Percentiles rank a stretch among this genome's conserved stretches.
Conservation (phyloP, 2,113 vertebrate genomes). For the Sclerurus mexicanus region DNA sequence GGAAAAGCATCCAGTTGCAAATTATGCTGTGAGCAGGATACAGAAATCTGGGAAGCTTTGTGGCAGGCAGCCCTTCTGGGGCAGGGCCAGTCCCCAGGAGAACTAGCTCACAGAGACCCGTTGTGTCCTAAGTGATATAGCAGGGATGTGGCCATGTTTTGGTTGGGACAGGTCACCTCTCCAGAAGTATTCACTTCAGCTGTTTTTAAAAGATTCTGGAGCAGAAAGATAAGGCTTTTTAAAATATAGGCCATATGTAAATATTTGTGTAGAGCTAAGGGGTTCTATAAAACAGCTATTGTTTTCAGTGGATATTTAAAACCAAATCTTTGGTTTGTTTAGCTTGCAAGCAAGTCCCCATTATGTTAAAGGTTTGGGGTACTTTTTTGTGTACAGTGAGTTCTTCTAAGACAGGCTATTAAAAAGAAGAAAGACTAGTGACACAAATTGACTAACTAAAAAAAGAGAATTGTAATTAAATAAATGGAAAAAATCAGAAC, state of each 20-base stretch:
- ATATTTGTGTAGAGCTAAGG: background rate
- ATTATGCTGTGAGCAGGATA: fast-evolving
- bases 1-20: background rate
- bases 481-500: background rate
- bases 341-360: background rate
- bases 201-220: background rate
- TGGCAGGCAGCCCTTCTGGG: background rate
- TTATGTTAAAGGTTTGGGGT: background rate
- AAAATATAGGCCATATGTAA: background rate
- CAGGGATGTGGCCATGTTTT: background rate
- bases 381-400: background rate
- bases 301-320: background rate
- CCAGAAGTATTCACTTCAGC: background rate
- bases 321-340: background rate
- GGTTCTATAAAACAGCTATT: background rate
- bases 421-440: background rate
- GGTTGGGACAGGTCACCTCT: background rate
- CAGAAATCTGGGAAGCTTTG: background rate
- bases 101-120: background rate
- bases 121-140: background rate
- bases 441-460: background rate
- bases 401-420: background rate
- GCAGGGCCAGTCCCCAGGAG: background rate
- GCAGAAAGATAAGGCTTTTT: background rate
- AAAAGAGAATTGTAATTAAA: background rate